A percentile compares a stretch with the other conserved stretches of the same genome.
These are phyloP conservation scores for Albula goreensis DNA, from an alignment of 2,113 vertebrate genomes.

Conservation along the genomic window DNA sequence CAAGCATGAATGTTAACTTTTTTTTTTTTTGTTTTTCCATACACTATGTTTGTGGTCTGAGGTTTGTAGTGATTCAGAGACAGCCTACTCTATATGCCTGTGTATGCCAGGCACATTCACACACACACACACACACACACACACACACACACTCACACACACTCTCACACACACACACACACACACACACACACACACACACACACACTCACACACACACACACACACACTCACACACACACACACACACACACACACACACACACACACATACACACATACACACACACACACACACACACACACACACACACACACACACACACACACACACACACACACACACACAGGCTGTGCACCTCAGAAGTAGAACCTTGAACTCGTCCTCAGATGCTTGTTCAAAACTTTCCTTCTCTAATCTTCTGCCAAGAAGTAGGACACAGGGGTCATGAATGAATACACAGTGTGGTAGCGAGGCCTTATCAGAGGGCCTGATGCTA, in stretches of 20 bases:
- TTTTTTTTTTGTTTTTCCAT: background rate
- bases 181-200: background rate
- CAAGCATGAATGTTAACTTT: background rate
- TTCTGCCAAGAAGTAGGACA: slow-evolving; percentile 21
- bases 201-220: too few relatives aligned
- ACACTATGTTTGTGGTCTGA: background rate
- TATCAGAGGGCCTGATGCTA: background rate
- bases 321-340: background rate
- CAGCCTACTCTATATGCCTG: background rate
- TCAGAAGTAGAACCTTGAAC: slow-evolving; percentile 6
- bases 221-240: background rate
- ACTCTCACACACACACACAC: background rate
- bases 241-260: background rate
- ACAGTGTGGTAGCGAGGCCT: slow-evolving; percentile 2
- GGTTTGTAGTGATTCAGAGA: background rate
- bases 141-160: background rate
- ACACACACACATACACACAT: background rate
- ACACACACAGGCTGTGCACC: background rate
- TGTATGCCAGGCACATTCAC: background rate
- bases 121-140: too few relatives aligned
- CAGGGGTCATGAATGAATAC: slow-evolving; percentile 26
- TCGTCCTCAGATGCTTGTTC: background rate
- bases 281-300: background rate
- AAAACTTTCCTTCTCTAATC: slow-evolving; percentile 19
- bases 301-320: background rate